Conservation (phyloP, 2,888 invertebrate species). For the Harpagoxenus sublaevis region DNA sequence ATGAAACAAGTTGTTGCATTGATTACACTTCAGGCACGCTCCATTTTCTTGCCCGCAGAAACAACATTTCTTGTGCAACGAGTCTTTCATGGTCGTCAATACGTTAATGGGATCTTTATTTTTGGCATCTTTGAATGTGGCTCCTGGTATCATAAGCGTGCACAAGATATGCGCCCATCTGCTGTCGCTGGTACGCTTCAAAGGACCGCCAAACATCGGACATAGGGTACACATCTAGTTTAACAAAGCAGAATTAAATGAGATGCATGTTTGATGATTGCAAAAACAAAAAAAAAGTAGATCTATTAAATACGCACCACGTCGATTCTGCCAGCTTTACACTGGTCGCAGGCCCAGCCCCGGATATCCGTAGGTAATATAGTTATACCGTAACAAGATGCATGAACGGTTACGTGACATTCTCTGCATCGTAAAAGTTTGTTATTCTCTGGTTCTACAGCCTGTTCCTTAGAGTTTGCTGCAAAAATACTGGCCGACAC, state of each 20-base stretch:
- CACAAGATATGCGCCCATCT: slow-evolving; percentile 90
- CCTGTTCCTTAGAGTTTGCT: slow-evolving; percentile 84
- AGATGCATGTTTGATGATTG: background rate
- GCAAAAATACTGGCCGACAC: slow-evolving; percentile 83
- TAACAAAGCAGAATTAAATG: slow-evolving; percentile 17
- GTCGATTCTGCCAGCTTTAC: slow-evolving; percentile 82
- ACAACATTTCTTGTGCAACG: slow-evolving; percentile 81
- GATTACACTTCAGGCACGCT: slow-evolving; percentile 86
- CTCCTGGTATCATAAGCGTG: slow-evolving; percentile 89
- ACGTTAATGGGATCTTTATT: slow-evolving; percentile 85
- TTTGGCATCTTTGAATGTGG: slow-evolving; percentile 87
- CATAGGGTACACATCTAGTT: slow-evolving; percentile 87
- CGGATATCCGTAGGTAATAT: slow-evolving; percentile 81
- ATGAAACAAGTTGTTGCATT: slow-evolving; percentile 87
- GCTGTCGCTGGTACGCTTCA: slow-evolving; percentile 89
- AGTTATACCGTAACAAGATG: slow-evolving; percentile 86
- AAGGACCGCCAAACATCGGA: slow-evolving; percentile 88
- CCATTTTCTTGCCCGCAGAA: slow-evolving; percentile 84
- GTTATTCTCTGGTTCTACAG: slow-evolving; percentile 82
- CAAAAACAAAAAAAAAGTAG: slow-evolving; percentile 10
- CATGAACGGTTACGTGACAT: slow-evolving; percentile 88
- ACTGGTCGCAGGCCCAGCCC: slow-evolving; percentile 86
- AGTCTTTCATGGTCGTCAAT: slow-evolving; percentile 77
- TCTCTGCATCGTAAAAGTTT: slow-evolving; percentile 87
- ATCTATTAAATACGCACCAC: slow-evolving; percentile 78